Base-by-base conservation (phyloP, 2,797 vertebrate species). In the Microctenopoma stevenorrisi region DNA sequence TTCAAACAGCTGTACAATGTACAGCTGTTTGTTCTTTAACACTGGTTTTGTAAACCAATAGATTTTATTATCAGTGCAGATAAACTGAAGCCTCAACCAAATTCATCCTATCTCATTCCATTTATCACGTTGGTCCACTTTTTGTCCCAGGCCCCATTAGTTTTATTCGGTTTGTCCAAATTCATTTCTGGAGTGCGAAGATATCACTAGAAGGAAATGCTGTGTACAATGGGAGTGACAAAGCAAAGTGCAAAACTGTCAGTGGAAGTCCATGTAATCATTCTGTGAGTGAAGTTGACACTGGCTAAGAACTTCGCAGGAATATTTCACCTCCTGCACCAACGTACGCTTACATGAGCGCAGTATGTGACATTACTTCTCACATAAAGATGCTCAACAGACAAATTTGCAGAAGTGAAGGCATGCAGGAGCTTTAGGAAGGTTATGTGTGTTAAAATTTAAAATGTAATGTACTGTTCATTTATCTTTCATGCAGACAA, bases 161-260 rank as follows among this genome's bases (percentile, higher is more conserved):
- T 69, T 79, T 81, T 33, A 74, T 48, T 79, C 51, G 47, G 9
- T 67, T 83, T 74, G 63, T 81, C 33, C 58, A 58, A 48, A 57
- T 74, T 69, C 33, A 73, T 78, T 75, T 72, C 38, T 70, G 72
- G 35, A 70, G 64, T 60, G 42, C 9, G 38, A 57, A 52, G 40
- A 48, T 26, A 42, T 75, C 57, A 9, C 38, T 53, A n/a, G 44
- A 12, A 62, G n/a, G 25, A 51, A 71, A 48, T 26, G 5, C 56
- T 68, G 10, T 22, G 43, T 57, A 18, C 58, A 50, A 37, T 43
- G 18, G 18, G 26, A 47, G 18, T 43, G 47, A 26, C 35, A 71
- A 6, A 12, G 15, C 47, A 35, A 72, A 51, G 42, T 52, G 26
- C 22, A 58, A 54, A 68, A 50, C 22, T 59, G 37, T 60, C 54